Conservation (phyloP, 2,888 invertebrate genomes). For the Oxystoma pomonae region DNA sequence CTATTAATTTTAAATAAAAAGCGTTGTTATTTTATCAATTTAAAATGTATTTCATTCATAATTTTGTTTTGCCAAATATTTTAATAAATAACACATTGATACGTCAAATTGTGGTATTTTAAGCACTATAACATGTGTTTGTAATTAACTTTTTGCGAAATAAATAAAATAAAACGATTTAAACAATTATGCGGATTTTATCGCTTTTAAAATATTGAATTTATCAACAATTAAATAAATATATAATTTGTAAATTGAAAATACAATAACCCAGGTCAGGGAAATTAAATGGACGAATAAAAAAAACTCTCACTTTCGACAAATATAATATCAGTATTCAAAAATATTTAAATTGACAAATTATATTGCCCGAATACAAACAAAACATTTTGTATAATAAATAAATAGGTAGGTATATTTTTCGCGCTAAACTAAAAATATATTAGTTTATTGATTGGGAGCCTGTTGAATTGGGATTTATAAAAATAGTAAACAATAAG, state of each 20-base stretch:
- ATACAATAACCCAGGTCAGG: neutral
- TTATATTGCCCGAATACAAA: slow-evolving; percentile 22
- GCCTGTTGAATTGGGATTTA: too few relatives aligned
- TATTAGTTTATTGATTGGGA: neutral
- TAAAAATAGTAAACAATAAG: too few relatives aligned
- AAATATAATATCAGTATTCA: slow-evolving; percentile 29
- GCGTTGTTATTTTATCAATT: neutral
- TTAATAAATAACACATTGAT: neutral
- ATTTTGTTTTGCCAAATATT: slow-evolving; percentile 1
- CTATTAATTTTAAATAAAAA: neutral
- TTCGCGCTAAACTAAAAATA: neutral
- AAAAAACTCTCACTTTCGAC: slow-evolving; percentile 26
- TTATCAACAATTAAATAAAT: slow-evolving; percentile 2
- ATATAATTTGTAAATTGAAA: neutral
- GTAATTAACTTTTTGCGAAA: slow-evolving; percentile 1
- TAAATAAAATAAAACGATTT: slow-evolving; percentile 1
- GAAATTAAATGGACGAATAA: slow-evolving; percentile 10
- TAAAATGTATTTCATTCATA: neutral
- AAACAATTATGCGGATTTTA: neutral
- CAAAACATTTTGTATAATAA: neutral
- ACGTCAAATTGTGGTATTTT: slow-evolving; percentile 1
- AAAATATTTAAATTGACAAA: slow-evolving; percentile 35
- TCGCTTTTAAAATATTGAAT: neutral
- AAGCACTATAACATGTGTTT: neutral
- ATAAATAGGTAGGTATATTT: slow-evolving; percentile 1